A percentile compares a stretch with the other conserved stretches of the same genome.
Evolutionary conservation across 1,140 invertebrate species (phyloP).

Genomic region (Colletes gigas): DNA sequence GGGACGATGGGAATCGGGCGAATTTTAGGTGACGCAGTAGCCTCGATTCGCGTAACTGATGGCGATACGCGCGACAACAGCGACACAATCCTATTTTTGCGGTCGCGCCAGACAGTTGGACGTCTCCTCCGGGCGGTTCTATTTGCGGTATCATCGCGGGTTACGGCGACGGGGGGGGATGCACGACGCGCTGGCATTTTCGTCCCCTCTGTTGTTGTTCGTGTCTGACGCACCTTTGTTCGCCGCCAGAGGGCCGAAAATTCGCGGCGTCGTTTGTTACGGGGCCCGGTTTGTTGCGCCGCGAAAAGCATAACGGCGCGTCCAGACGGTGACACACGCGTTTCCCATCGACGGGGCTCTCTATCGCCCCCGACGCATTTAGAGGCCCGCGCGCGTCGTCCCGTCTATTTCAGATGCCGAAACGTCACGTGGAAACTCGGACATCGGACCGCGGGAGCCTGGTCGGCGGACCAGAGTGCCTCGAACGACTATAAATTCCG

Average conservation of each 20-base stretch:
- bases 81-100: conserved; percentile 74
- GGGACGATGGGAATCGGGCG: too few species aligned
- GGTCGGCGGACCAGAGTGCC: neutral
- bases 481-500: conserved; percentile 29
- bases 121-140: conserved; percentile 64
- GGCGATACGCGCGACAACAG: conserved; percentile 36
- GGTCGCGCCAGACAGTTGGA: conserved; percentile 73
- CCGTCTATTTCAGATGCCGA: conserved; percentile 41
- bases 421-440: conserved; percentile 37
- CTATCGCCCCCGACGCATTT: conserved; percentile 53
- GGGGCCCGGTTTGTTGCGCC: conserved; percentile 28
- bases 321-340: conserved; percentile 69
- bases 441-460: neutral
- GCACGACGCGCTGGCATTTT: conserved; percentile 49
- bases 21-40: conserved; percentile 6
- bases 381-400: conserved; percentile 30
- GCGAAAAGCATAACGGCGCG: conserved; percentile 43
- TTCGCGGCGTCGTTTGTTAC: neutral
- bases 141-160: conserved; percentile 61
- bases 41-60: conserved; percentile 45
- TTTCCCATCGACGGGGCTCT: conserved; percentile 15
- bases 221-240: neutral
- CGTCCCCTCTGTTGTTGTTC: conserved; percentile 64
- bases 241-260: neutral
- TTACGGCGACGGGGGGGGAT: conserved; percentile 47